Conservation (phyloP, 2,888 invertebrate genomes). For the Rhimphoctona megacephalus region DNA sequence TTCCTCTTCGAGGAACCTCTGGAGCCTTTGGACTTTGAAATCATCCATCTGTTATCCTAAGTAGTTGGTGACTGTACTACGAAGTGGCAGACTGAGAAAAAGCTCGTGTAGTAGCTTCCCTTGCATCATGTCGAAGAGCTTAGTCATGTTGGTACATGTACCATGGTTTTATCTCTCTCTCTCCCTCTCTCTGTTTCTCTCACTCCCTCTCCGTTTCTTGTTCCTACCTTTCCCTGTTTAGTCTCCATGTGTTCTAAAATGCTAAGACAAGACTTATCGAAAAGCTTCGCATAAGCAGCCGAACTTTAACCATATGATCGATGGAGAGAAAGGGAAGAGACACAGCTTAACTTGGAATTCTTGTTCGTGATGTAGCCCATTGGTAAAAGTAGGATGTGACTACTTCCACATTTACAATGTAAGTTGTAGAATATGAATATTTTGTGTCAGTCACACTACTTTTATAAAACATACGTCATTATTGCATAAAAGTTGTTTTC, state of each 20-base stretch:
- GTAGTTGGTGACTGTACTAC: slow-evolving; percentile 47
- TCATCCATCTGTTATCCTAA: slow-evolving; percentile 64
- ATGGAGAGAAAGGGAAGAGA: not conserved
- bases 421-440: not conserved
- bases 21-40: slow-evolving; percentile 48
- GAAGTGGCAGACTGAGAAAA: slow-evolving; percentile 39
- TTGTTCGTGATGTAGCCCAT: slow-evolving; percentile 14
- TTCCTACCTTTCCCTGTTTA: slow-evolving; percentile 1
- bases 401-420: not conserved
- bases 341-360: slow-evolving; percentile 26
- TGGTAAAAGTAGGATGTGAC: slow-evolving; percentile 4
- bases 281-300: slow-evolving; percentile 46
- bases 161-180: slow-evolving; percentile 9
- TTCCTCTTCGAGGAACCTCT: slow-evolving; percentile 10
- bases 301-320: slow-evolving; percentile 50
- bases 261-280: slow-evolving; percentile 25
- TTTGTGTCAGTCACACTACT: not conserved
- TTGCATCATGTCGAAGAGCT: slow-evolving; percentile 54
- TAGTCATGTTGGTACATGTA: slow-evolving; percentile 48
- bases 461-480: not conserved
- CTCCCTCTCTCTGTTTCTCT: slow-evolving; percentile 21
- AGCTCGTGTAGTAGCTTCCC: slow-evolving; percentile 36
- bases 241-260: slow-evolving; percentile 50
- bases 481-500: not conserved
- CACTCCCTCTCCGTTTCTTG: slow-evolving; percentile 1